Conservation (phyloP, 1,140 invertebrate species). For the Cheumatopsyche charites region DNA sequence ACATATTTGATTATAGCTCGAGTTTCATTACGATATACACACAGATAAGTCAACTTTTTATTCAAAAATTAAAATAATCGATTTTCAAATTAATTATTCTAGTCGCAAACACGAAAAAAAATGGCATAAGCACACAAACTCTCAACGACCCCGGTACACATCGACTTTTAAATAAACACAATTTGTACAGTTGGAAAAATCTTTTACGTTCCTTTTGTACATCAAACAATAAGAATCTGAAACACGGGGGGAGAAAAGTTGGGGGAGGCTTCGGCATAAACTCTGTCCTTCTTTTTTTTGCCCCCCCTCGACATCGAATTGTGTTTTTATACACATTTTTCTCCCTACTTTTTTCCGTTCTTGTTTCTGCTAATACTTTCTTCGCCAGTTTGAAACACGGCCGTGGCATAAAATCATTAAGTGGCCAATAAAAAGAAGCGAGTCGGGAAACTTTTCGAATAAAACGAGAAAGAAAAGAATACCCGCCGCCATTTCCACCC, state of each 20-base stretch:
- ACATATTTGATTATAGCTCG: too few species aligned
- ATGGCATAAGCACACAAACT: too few species aligned
- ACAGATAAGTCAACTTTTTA: too few species aligned
- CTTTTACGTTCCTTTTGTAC: slow-evolving; percentile 22
- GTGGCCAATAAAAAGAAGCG: slow-evolving; percentile 63
- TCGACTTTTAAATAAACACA: too few species aligned
- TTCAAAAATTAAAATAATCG: too few species aligned
- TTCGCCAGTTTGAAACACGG: slow-evolving; percentile 45
- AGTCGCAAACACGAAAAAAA: too few species aligned
- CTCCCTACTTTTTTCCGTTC: slow-evolving; percentile 9
- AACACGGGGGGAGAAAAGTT: too few species aligned
- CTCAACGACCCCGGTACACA: too few species aligned
- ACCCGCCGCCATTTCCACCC: slow-evolving; percentile 40
- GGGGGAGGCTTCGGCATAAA: neutral
- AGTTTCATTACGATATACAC: too few species aligned
- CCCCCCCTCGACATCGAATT: neutral
- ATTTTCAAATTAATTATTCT: too few species aligned
- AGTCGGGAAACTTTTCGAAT: slow-evolving; percentile 63
- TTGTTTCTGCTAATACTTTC: slow-evolving; percentile 30
- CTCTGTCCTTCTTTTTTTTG: neutral
- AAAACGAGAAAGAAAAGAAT: slow-evolving; percentile 53
- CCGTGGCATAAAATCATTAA: slow-evolving; percentile 64
- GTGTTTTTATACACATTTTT: slow-evolving; percentile 25
- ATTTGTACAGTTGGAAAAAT: slow-evolving; percentile 1
- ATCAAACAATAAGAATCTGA: slow-evolving; percentile 20